phyloP scores from a whole-genome alignment of 2,888 invertebrate species.

The Peribatodes rhomboidaria region DNA sequence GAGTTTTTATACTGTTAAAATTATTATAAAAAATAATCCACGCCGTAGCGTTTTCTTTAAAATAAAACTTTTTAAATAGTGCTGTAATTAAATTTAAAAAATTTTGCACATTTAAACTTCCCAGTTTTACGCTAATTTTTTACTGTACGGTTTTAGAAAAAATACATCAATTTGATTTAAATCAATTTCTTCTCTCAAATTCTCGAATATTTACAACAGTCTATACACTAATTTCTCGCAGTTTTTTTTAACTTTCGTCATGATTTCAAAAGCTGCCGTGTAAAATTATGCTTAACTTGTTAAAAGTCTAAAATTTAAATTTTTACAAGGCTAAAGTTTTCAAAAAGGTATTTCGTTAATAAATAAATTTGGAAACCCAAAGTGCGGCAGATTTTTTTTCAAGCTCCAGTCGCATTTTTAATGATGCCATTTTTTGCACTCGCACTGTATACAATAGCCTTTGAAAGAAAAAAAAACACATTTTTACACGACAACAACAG shows the following conservation, averaged over 20 bases:
- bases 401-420: not conserved
- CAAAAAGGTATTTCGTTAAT: not conserved
- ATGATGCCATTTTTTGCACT: not conserved
- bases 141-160: conserved; percentile 64
- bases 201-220: conserved; percentile 68
- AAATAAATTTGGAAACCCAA: not conserved
- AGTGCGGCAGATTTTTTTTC: not conserved
- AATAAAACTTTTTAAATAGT: conserved; percentile 45
- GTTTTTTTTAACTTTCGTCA: conserved; percentile 49
- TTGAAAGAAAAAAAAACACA: conserved; percentile 25
- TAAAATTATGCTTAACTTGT: conserved; percentile 43
- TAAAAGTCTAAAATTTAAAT: not conserved
- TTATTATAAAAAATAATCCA: conserved; percentile 15
- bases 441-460: not conserved
- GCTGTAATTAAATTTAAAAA: conserved; percentile 56
- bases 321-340: not conserved
- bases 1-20: conserved; percentile 7
- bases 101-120: conserved; percentile 58
- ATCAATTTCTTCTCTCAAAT: conserved; percentile 51
- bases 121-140: conserved; percentile 46
- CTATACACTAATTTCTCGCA: conserved; percentile 61
- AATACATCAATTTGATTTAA: conserved; percentile 64
- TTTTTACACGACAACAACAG: conserved; percentile 31
- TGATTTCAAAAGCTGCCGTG: conserved; percentile 31
- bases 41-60: conserved; percentile 5